phyloP scores from a whole-genome alignment of 2,797 vertebrate species.

The Phoxinus dragarum region DNA sequence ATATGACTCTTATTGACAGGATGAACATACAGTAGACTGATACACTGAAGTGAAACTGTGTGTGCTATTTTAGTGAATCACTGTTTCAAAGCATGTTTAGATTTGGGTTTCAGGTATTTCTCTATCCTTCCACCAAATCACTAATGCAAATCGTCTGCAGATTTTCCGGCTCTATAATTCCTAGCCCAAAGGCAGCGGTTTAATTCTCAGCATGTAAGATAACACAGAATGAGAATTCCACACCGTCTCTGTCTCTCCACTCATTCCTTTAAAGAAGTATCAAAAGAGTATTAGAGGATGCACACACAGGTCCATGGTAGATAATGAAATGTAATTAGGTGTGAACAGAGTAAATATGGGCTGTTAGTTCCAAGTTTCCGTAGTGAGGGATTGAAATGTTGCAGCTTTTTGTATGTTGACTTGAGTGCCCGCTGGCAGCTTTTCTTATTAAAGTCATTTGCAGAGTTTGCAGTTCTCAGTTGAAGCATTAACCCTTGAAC shows the following conservation, averaged over 20 bases:
- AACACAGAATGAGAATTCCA: slow-evolving; percentile 61
- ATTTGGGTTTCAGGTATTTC: slow-evolving; percentile 69
- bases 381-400: background rate
- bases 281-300: slow-evolving; percentile 73
- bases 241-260: slow-evolving; percentile 55
- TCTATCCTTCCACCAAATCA: slow-evolving; percentile 56
- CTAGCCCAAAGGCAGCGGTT: slow-evolving; percentile 77
- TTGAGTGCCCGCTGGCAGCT: background rate
- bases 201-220: slow-evolving; percentile 77
- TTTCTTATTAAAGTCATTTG: slow-evolving; percentile 16
- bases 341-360: slow-evolving; percentile 38
- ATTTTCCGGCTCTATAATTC: slow-evolving; percentile 79
- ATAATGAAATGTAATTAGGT: slow-evolving; percentile 42
- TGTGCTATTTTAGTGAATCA: background rate
- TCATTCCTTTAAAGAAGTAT: slow-evolving; percentile 74
- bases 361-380: slow-evolving; percentile 24
- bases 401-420: background rate
- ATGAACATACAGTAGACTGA: background rate
- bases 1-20: slow-evolving; percentile 20
- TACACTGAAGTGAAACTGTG: background rate
- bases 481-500: slow-evolving; percentile 10
- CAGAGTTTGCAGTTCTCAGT: slow-evolving; percentile 5
- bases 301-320: slow-evolving; percentile 33
- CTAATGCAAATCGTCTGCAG: slow-evolving; percentile 74
- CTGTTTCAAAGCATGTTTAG: background rate